Base-by-base conservation (phyloP, 2,888 invertebrate species). In the Phytoseiulus persimilis region DNA sequence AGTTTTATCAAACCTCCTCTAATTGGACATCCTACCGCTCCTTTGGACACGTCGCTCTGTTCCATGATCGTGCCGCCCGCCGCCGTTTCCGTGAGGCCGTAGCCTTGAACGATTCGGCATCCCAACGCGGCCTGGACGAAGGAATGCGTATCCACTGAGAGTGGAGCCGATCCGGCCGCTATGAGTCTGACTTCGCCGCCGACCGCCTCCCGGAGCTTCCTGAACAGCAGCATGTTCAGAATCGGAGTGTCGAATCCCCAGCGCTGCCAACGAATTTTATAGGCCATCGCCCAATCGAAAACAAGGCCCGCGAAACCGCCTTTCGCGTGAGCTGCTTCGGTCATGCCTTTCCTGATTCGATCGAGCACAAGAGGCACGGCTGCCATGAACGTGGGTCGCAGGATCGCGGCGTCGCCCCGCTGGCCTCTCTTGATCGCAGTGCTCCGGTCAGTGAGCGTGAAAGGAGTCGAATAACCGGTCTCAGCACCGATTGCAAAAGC, bases 11-110 rank as follows among this genome's bases (percentile, higher is more conserved):
- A 96, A 92, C 95, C 95, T 91, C 96, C 95, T 0, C 96, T 95
- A 90, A 96, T 94, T 6, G 98, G 97, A 90, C 95, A 96, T 89
- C 98, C 98, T 90, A 96, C 97, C 92, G 97, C 94, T 31, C 97
- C 98, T 45, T 87, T 87, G 23, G 87, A 28, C 28, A 87, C 32
- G 87, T 87, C 87, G 28, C 39, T 28, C 23, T 87, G 32, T 45
- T 91, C 91, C 92, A 92, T 92, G 46, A 93, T 91, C 0, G 93
- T 92, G 89, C 98, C 98, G 92, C 96, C 96, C 0, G 98, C 98
- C 91, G 96, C 96, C 33, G 98, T 98, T 94, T 99, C 99, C 0
- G 99, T 99, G 90, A 99, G 95, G 0, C 98, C 98, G 93, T 98
- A 98, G 90, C 98, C 98, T 92, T 97, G 96, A 90, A 96, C 95